Conservation (phyloP, 2,113 vertebrate genomes). For the Steatornis caripensis region DNA sequence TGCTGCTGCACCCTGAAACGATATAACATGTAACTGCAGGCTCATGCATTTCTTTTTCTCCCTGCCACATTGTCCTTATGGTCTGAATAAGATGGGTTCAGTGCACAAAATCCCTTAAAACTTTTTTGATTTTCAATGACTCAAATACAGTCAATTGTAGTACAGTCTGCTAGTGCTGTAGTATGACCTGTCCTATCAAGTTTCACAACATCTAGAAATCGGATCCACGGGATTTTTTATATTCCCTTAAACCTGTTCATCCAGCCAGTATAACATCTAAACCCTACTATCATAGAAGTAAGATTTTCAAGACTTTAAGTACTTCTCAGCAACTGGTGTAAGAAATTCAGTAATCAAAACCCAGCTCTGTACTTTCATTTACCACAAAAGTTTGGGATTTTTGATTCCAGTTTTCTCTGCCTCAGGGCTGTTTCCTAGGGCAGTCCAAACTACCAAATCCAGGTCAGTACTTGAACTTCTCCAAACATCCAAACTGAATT, state of each 20-base stretch:
- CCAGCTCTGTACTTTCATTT: background rate
- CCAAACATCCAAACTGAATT: background rate
- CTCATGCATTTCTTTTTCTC: background rate
- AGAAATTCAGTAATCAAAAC: background rate
- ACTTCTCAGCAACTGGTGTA: background rate
- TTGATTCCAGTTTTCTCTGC: background rate
- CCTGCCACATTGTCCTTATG: background rate
- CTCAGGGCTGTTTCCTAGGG: background rate
- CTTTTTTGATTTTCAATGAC: background rate
- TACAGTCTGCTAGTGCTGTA: background rate
- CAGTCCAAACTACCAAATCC: background rate
- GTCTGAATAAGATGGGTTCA: background rate
- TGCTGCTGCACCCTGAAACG: slow-evolving; percentile 88
- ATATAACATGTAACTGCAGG: background rate
- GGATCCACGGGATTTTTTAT: background rate
- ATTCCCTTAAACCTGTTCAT: background rate
- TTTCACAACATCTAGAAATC: background rate
- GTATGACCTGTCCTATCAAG: background rate
- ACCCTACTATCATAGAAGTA: background rate
- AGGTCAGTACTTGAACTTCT: background rate
- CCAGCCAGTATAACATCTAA: background rate
- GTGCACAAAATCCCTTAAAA: background rate
- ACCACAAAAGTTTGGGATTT: background rate
- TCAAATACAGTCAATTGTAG: background rate
- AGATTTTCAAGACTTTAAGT: background rate